Evolutionary conservation across 1,140 invertebrate genomes (phyloP).

Genomic region (Agrilus planipennis): DNA sequence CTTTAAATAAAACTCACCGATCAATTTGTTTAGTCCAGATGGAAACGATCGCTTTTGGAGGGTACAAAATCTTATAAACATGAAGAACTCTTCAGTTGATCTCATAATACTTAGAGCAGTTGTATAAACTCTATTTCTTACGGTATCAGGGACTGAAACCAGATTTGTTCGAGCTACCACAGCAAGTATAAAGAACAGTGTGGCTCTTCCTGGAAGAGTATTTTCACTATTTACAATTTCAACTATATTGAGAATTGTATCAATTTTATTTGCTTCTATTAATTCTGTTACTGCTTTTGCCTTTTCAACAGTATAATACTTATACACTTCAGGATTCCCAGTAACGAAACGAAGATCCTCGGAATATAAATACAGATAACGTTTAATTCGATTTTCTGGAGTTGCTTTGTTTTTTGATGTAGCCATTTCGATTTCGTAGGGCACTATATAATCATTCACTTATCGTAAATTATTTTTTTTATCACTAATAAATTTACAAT

Average conservation of each 20-base stretch:
- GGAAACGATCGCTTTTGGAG: conserved; percentile 35
- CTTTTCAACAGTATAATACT: conserved; percentile 4
- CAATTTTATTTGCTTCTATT: not conserved
- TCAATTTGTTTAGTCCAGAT: conserved; percentile 39
- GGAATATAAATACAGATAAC: conserved; percentile 13
- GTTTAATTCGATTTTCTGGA: conserved; percentile 10
- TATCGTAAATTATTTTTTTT: too few species aligned
- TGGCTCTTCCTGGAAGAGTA: conserved; percentile 33
- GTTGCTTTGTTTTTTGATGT: not conserved
- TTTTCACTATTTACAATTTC: conserved; percentile 12
- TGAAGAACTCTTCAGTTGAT: conserved; percentile 41
- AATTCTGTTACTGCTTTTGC: not conserved
- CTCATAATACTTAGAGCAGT: conserved; percentile 35
- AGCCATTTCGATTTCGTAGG: too few species aligned
- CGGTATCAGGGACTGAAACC: conserved; percentile 26
- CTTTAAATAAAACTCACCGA: conserved; percentile 44
- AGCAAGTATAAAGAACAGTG: conserved; percentile 39
- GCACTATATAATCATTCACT: too few species aligned
- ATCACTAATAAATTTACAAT: too few species aligned
- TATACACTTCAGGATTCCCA: conserved; percentile 11
- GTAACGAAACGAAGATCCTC: conserved; percentile 10
- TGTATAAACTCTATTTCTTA: conserved; percentile 33
- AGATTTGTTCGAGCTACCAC: conserved; percentile 34
- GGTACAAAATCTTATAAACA: conserved; percentile 42
- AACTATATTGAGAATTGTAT: conserved; percentile 7